Percentiles rank a stretch among this genome's conserved stretches.
phyloP scores from a whole-genome alignment of 2,113 vertebrate genomes.

The Trogon surrucura region DNA sequence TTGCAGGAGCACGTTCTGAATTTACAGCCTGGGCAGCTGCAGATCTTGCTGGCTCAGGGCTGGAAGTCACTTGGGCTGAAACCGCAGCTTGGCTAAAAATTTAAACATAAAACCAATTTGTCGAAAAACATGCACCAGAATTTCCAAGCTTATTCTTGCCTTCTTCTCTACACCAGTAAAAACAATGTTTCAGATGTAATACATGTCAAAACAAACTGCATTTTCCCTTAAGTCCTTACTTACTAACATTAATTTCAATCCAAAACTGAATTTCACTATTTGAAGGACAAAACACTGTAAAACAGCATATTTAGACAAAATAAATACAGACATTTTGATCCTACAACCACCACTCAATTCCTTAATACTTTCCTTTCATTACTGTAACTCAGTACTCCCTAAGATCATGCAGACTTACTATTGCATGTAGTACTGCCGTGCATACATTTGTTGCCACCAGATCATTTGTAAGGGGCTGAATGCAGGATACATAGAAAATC shows the following conservation, averaged over 20 bases:
- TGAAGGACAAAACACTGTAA: not conserved
- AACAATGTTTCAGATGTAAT: not conserved
- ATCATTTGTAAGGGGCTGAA: constrained; percentile 89
- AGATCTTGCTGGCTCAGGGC: constrained; percentile 58
- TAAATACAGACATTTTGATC: not conserved
- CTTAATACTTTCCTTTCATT: not conserved
- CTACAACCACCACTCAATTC: not conserved
- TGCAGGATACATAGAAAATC: constrained; percentile 80
- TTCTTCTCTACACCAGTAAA: not conserved
- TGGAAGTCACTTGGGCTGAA: constrained; percentile 75
- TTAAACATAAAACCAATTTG: not conserved
- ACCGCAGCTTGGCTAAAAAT: constrained; percentile 84
- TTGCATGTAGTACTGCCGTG: constrained; percentile 95
- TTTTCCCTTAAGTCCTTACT: not conserved
- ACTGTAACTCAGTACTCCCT: not conserved
- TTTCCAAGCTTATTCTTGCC: not conserved
- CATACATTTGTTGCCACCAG: constrained; percentile 98
- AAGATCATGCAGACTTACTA: constrained; percentile 84
- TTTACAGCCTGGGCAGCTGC: constrained; percentile 57
- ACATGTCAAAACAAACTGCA: not conserved
- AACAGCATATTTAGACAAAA: not conserved
- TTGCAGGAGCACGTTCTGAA: constrained; percentile 72
- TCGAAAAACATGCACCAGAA: not conserved
- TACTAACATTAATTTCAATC: not conserved
- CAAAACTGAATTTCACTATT: not conserved